A percentile compares a stretch with the other conserved stretches of the same genome.
Evolutionary conservation across 2,888 invertebrate species (phyloP).

Genomic region (Allygus modestus): DNA sequence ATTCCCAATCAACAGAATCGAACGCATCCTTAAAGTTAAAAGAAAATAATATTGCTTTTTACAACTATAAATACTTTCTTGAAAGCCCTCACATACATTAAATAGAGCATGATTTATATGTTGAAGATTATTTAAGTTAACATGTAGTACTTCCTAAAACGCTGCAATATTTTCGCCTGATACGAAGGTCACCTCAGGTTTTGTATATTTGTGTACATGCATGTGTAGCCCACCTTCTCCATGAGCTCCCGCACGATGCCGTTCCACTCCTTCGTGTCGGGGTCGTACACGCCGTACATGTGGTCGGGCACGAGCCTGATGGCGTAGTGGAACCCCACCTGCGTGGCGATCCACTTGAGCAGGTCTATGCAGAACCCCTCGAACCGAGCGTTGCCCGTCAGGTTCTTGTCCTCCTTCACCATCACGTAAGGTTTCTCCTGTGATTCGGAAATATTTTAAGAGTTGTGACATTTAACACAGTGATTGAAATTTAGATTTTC

Average conservation of each 20-base stretch:
- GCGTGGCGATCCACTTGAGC: constrained; percentile 87
- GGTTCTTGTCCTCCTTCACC: constrained; percentile 90
- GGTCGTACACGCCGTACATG: constrained; percentile 94
- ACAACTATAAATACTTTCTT: too few species aligned
- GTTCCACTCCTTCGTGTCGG: constrained; percentile 93
- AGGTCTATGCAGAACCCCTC: constrained; percentile 96
- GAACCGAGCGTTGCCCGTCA: constrained; percentile 91
- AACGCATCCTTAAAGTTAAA: too few species aligned
- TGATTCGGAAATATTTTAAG: constrained; percentile 68
- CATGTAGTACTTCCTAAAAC: too few species aligned
- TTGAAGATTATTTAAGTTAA: too few species aligned
- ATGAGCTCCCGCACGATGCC: constrained; percentile 92
- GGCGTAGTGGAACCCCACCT: constrained; percentile 93
- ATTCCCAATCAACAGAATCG: too few species aligned
- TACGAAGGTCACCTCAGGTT: background rate
- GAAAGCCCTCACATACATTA: too few species aligned
- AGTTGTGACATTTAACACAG: constrained; percentile 1
- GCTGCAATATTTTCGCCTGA: too few species aligned
- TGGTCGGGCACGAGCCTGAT: constrained; percentile 90
- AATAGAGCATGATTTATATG: too few species aligned
- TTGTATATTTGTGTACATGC: too few species aligned
- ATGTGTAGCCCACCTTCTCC: constrained; percentile 92
- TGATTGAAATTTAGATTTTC: constrained; percentile 27
- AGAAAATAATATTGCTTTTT: too few species aligned
- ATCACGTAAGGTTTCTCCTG: constrained; percentile 95